Evolutionary conservation across 2,113 vertebrate species (phyloP).

Genomic region (Electrona antarctica): DNA sequence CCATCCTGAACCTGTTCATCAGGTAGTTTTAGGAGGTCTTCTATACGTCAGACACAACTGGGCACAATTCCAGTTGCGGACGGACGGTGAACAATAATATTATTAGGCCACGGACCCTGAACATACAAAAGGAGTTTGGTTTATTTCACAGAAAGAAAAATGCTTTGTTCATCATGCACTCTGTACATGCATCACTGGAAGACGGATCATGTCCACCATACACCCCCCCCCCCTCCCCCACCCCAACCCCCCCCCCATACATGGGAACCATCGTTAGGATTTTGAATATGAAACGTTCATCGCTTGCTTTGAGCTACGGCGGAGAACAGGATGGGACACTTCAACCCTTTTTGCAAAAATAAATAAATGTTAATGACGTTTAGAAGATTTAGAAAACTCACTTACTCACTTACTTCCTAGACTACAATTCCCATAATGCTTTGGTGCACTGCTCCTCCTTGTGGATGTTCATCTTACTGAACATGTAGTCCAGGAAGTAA

Average conservation of each 20-base stretch:
- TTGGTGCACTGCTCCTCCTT: no score
- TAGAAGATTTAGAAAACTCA: no score
- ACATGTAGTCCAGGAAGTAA: no score
- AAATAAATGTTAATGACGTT: no score
- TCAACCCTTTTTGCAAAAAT: no score
- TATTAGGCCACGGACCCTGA: conserved; percentile 43
- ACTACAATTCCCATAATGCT: no score
- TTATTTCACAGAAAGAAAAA: conserved; percentile 52
- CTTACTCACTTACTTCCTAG: no score
- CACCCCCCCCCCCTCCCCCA: background rate
- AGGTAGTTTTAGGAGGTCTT: conserved; percentile 54
- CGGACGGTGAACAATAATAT: conserved; percentile 53
- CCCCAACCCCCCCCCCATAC: no score
- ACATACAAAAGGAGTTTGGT: conserved; percentile 53
- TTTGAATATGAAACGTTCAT: conserved; percentile 29
- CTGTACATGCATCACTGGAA: conserved; percentile 71
- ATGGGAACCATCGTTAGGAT: conserved; percentile 11
- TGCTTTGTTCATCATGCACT: conserved; percentile 69
- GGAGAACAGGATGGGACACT: no score
- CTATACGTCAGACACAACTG: conserved; percentile 50
- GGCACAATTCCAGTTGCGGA: conserved; percentile 58
- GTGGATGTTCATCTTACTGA: no score
- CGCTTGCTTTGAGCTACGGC: background rate
- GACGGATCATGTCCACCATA: conserved; percentile 54
- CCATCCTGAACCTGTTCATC: no score